Evolutionary conservation across 2,113 vertebrate genomes (phyloP).

Genomic region (Apteryx owenii): DNA sequence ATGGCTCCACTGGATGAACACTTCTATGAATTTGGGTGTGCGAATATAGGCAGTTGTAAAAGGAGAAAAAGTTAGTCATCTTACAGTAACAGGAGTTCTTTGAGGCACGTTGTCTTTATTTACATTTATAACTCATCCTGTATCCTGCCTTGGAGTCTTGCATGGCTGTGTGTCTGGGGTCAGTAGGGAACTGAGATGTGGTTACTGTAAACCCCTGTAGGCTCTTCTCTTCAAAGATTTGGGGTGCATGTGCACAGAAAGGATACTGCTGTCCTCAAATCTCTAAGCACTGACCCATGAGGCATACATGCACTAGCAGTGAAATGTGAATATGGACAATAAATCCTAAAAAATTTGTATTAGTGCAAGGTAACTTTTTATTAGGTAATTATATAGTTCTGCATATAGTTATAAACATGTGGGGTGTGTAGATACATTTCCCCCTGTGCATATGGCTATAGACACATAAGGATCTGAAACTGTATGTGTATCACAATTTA

Average conservation of each 20-base stretch:
- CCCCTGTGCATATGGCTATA: not conserved
- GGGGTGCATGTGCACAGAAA: fast-evolving
- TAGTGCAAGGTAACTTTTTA: not conserved
- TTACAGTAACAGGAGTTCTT: not conserved
- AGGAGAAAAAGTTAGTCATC: not conserved
- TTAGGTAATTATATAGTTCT: not conserved
- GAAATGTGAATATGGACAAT: not conserved
- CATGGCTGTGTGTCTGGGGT: not conserved
- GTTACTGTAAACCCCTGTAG: not conserved
- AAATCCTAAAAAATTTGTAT: not conserved
- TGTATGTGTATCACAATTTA: not conserved
- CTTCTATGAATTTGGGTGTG: not conserved
- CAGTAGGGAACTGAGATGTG: not conserved
- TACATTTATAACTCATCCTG: not conserved
- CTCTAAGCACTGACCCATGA: not conserved
- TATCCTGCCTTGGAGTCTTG: not conserved
- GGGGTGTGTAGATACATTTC: not conserved
- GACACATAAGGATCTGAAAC: not conserved
- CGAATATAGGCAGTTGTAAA: not conserved
- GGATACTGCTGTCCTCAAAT: not conserved
- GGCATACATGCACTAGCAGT: not conserved
- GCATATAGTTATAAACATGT: not conserved
- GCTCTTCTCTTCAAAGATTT: not conserved
- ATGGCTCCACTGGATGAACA: not conserved
- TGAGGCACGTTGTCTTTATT: fast-evolving